Percentiles rank a stretch among this genome's conserved stretches.
These are phyloP conservation scores for Dolichomitus sp. DNA, from an alignment of 2,888 invertebrate genomes.

Conservation along the genomic window DNA sequence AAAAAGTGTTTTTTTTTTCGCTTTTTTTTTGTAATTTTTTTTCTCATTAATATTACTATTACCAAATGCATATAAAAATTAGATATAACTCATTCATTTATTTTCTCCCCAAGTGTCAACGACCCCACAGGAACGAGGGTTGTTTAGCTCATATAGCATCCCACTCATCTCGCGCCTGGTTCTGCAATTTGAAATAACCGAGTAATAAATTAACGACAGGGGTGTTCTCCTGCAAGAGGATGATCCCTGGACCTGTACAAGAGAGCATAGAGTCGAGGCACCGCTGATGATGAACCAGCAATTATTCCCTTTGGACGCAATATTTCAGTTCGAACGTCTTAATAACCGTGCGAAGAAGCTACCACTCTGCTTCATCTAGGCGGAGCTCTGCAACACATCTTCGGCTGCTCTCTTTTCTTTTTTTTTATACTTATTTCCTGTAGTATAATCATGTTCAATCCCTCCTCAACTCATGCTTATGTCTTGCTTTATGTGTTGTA, in stretches of 20 bases:
- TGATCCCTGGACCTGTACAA: constrained; percentile 26
- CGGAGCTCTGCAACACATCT: constrained; percentile 34
- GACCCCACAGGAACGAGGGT: constrained; percentile 30
- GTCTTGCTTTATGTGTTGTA: neutral
- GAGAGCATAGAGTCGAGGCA: constrained; percentile 43
- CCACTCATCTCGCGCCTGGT: constrained; percentile 45
- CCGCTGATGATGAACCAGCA: constrained; percentile 71
- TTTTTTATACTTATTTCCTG: constrained; percentile 13
- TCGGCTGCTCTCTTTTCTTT: constrained; percentile 22
- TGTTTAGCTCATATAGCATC: constrained; percentile 8
- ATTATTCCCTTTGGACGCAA: constrained; percentile 83
- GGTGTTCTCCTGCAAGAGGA: constrained; percentile 15
- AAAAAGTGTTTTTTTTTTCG: no score
- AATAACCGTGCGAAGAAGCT: constrained; percentile 79
- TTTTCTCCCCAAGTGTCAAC: constrained; percentile 12
- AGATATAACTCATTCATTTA: no score
- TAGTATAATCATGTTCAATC: constrained; percentile 3
- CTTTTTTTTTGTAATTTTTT: no score
- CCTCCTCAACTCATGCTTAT: constrained; percentile 6
- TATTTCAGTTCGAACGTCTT: constrained; percentile 84
- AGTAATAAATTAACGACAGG: constrained; percentile 76
- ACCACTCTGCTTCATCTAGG: constrained; percentile 38
- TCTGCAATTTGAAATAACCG: constrained; percentile 76
- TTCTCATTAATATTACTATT: no score
- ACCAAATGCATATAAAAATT: no score